A percentile compares a stretch with the other conserved stretches of the same genome.
Conservation (phyloP, 2,797 vertebrate genomes). For the Lagodon rhomboides region DNA sequence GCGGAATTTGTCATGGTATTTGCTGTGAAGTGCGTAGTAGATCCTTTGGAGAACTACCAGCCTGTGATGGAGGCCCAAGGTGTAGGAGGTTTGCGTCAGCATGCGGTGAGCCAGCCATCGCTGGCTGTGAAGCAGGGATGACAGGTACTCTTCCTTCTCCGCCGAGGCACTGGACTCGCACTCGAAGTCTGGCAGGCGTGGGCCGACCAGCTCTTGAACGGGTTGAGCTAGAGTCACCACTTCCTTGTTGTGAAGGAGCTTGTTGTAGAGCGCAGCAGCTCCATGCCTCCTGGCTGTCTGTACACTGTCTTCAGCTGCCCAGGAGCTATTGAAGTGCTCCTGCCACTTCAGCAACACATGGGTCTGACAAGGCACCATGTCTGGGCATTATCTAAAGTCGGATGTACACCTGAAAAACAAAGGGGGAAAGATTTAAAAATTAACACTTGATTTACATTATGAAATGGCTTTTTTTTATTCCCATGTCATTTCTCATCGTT, state of each 20-base stretch:
- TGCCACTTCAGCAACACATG: constrained; percentile 90
- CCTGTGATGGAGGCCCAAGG: constrained; percentile 85
- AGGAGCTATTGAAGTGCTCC: constrained; percentile 90
- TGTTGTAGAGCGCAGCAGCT: constrained; percentile 83
- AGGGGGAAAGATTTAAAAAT: constrained; percentile 15
- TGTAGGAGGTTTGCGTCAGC: constrained; percentile 86
- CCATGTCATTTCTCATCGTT: neutral
- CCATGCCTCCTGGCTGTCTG: constrained; percentile 80
- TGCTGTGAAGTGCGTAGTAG: constrained; percentile 88
- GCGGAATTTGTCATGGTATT: constrained; percentile 88
- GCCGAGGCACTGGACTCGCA: constrained; percentile 83
- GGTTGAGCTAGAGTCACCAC: constrained; percentile 87
- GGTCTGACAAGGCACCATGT: constrained; percentile 89
- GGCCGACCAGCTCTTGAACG: constrained; percentile 86
- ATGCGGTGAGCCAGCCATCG: constrained; percentile 86
- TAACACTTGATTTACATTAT: constrained; percentile 38
- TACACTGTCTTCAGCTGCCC: constrained; percentile 86
- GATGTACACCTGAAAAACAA: constrained; percentile 68
- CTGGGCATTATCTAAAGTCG: constrained; percentile 83
- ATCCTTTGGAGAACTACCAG: constrained; percentile 87
- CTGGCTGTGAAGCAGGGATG: constrained; percentile 86
- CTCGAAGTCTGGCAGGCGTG: constrained; percentile 89
- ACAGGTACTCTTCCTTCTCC: constrained; percentile 87
- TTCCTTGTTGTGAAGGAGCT: constrained; percentile 87
- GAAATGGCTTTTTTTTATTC: constrained; percentile 23